These are phyloP conservation scores for Drosophila mimica DNA, from an alignment of 2,888 invertebrate species.

Conservation along the genomic window DNA sequence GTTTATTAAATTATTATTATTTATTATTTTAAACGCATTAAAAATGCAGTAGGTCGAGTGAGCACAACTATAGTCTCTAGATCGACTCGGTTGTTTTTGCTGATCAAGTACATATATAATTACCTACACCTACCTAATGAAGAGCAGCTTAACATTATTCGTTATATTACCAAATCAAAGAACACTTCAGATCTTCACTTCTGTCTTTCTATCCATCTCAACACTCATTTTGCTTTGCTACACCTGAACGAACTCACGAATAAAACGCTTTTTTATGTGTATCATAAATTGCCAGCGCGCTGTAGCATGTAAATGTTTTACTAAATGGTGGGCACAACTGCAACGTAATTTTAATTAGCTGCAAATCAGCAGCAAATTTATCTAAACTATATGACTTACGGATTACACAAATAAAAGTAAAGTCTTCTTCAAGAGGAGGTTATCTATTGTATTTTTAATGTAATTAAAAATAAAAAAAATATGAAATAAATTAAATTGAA, in stretches of 20 bases:
- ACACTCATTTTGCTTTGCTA: neutral
- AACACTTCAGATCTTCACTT: neutral
- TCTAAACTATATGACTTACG: slow-evolving; percentile 2
- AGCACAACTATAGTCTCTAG: neutral
- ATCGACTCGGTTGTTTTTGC: neutral
- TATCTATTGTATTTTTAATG: neutral
- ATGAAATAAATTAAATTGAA: neutral
- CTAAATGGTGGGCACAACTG: slow-evolving; percentile 49
- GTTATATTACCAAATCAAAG: neutral
- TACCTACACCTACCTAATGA: neutral
- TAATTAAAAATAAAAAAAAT: neutral
- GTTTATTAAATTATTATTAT: neutral
- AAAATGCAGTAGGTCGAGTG: neutral
- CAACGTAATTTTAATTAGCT: slow-evolving; percentile 51
- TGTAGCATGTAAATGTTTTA: slow-evolving; percentile 68
- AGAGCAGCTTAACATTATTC: neutral
- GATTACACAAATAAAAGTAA: neutral
- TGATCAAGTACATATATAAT: neutral
- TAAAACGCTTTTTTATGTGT: neutral
- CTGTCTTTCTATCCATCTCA: neutral
- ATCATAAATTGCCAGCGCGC: slow-evolving; percentile 60
- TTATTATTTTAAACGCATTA: too few species aligned
- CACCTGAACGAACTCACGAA: slow-evolving; percentile 12
- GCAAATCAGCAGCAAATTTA: slow-evolving; percentile 36
- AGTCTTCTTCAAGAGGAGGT: neutral